Base-by-base conservation (phyloP, 1,140 invertebrate species). In the Neodiprion virginianus region DNA sequence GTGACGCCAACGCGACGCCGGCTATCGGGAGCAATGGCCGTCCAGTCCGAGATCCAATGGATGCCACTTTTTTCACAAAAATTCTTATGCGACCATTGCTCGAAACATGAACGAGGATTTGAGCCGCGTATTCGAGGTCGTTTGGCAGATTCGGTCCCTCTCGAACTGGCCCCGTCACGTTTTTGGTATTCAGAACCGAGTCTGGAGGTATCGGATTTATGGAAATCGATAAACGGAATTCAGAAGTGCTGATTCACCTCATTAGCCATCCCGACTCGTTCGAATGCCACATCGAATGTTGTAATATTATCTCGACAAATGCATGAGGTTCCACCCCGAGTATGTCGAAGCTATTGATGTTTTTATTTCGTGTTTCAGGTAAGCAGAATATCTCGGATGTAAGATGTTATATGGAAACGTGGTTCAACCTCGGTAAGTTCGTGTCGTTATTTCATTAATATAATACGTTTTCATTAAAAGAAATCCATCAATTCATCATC, bases 31-130 rank as follows among this genome's bases (percentile, higher is more conserved):
- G 21, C 21, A 12, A 69, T 47, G 47, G 21, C 21, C 14, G 68
- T 9, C 68, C 21, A 14, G 4, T 21, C 11, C 68, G 68, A 47
- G 23, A n/a, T 1, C 61, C 14, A 73, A 79, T 79, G 79, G 80
- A 80, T 82, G 81, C 84, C 81, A 82, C 83, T 86, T 85, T 86
- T 86, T 86, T 82, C 83, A 69, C 65, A 74, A 79, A 78, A 77
- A 72, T 80, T 78, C 75, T 79, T 80, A 85, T 86, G 80, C 84
- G 81, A 78, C 79, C 78, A 85, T 84, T 84, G 28, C 28, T 40
- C 28, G 28, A 40, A 40, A 40, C 28, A 40, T 40, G 28, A 40
- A 40, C 28, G 28, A 40, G 28, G 28, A 40, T 40, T 40, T 40
- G 28, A 40, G 28, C 5, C 28, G 28, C 2, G 28, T 40, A 5